These are phyloP conservation scores for Drosophila anomelani DNA, from an alignment of 2,888 invertebrate species.

Conservation along the genomic window DNA sequence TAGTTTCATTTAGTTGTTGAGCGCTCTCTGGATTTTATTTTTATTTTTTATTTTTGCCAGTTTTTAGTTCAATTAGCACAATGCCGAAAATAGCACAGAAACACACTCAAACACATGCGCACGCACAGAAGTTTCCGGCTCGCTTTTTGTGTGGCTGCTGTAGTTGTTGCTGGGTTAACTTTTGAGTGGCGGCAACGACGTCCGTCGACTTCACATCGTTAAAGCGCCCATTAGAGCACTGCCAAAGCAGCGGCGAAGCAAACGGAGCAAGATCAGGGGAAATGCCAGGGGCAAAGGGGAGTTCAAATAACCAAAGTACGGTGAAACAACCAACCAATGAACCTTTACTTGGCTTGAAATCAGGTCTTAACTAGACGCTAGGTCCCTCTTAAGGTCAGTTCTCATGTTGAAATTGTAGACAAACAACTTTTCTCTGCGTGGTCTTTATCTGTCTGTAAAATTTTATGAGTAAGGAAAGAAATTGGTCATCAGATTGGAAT, in stretches of 20 bases:
- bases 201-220: constrained; percentile 67
- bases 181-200: constrained; percentile 61
- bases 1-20: constrained; percentile 63
- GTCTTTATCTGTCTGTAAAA: too few relatives aligned
- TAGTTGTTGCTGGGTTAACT: constrained; percentile 57
- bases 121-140: constrained; percentile 38
- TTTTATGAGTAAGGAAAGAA: too few relatives aligned
- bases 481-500: too few relatives aligned
- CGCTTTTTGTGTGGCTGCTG: constrained; percentile 42
- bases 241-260: constrained; percentile 14
- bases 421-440: too few relatives aligned
- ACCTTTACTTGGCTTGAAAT: background rate
- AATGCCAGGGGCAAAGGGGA: background rate
- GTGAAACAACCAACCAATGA: background rate
- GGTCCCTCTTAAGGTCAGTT: too few relatives aligned
- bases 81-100: constrained; percentile 49
- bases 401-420: too few relatives aligned
- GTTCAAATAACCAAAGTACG: constrained; percentile 18
- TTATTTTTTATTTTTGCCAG: constrained; percentile 31
- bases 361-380: background rate
- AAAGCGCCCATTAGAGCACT: constrained; percentile 69
- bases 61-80: constrained; percentile 76
- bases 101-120: constrained; percentile 17
- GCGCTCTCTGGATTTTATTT: constrained; percentile 38
- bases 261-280: constrained; percentile 15